Evolutionary conservation across 1,140 invertebrate species (phyloP), one percentile per base, ranked within the genome.

Genomic region (Drosophila tropicalis): DNA sequence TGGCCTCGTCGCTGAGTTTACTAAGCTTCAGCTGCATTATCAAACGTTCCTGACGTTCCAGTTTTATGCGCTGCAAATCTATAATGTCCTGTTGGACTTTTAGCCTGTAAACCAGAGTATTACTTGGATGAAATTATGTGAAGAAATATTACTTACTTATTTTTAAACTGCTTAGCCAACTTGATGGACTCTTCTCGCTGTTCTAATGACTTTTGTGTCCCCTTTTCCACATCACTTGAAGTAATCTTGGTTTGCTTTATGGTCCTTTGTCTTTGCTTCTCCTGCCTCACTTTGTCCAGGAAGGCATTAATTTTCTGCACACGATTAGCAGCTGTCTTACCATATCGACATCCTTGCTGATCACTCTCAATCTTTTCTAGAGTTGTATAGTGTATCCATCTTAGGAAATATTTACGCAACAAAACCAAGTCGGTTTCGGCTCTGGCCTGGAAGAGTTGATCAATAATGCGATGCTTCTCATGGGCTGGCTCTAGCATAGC

Each of bases 41-140:
- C 1, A 95, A 65, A 77, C 94, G 93, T 61, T 94, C 93, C 91
- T 95, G 94, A 62, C 94, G 93, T 71, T 95, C 93, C 65, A 95
- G 80, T 91, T 95, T 95, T 5, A 93, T 91, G 79, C 94, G 94
- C 81, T 95, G 94, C 9, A 94, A 70, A 36, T 94, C 93, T 47
- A 95, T 95, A 41, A 95, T 94, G 67, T 94, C 93, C 84, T 94
- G 94, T 87, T 95, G 95, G 13, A 94, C 92, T 80, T 94, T 94
- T 19, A 94, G 94, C 72, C 95, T 94, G 62, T 4, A 51, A 51
- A 17, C 1, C 29, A 6, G 29, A 29, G 29, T 0, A 29, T 29
- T 29, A 29, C 1, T 29, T 29, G 29, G 5, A 29, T 29, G 5
- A 29, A 29, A 5, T 29, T 5, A 1, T 29, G 29, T 29, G 5